Base-by-base conservation (phyloP, 2,797 vertebrate species). In the Halcyon chelicuti region DNA sequence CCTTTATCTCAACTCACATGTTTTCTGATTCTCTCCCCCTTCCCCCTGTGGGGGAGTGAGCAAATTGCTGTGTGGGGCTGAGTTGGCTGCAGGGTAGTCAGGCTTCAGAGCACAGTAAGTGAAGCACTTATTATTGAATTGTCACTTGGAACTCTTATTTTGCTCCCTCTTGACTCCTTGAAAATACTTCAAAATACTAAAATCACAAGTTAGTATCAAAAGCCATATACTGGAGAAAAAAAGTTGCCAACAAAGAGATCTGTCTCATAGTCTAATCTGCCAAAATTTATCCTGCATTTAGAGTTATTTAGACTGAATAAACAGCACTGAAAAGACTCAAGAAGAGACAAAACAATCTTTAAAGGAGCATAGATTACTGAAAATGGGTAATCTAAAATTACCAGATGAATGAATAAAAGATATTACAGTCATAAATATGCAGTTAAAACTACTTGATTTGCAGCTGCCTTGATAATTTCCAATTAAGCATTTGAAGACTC, bases 371-470 rank as follows among this genome's bases (percentile, higher is more conserved):
- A 71, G 10, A 86, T 86, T 87, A 61, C 29, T 62, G 44, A 90
- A 90, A 95, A 79, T 74, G 4, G 3, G 23, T 68, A 74, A 86
- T 60, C 44, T 93, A 57, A 91, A 96, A 94, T 93, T 93, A 90
- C 19, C 2, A 7, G 39, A 86, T 66, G 58, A 82, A 96, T 90
- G 70, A 96, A 91, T 92, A 71, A 82, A 92, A 62, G 4, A 72
- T 52, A 72, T 39, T 31, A 51, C 46, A 35, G 68, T 79, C 2
- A 10, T 79, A 95, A 96, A 96, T 93, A 91, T 18, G 31, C 40
- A 84, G 39, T 74, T 90, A 66, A 85, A 86, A 16, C 28, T 33
- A 81, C 65, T 88, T 82, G 65, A 67, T 76, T 93, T 85, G 26
- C 8, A 21, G 31, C 52, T 91, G 49, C 54, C 72, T 94, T 79